phyloP scores from a whole-genome alignment of 1,140 invertebrate genomes.

The Ephestia elutella region DNA sequence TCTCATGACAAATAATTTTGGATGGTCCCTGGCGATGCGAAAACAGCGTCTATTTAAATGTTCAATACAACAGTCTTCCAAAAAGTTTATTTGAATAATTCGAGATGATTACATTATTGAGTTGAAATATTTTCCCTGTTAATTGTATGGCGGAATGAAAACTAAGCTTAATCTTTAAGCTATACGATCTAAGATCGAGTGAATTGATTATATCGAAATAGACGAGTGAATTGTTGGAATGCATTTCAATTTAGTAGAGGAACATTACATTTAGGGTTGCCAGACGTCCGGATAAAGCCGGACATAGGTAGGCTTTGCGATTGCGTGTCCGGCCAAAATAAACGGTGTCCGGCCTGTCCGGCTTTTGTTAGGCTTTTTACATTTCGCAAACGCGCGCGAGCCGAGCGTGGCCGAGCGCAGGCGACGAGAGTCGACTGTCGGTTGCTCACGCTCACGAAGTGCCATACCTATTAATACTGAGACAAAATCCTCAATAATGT shows the following conservation, averaged over 20 bases:
- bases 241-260: constrained; percentile 47
- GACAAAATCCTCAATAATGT: too few species aligned
- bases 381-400: too few species aligned
- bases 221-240: constrained; percentile 11
- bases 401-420: too few species aligned
- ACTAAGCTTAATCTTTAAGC: not conserved
- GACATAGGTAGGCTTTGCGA: too few species aligned
- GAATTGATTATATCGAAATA: constrained; percentile 9
- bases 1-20: not conserved
- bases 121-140: not conserved
- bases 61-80: constrained; percentile 54
- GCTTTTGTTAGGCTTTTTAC: too few species aligned
- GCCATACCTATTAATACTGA: too few species aligned
- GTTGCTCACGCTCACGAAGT: too few species aligned
- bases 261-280: constrained; percentile 30
- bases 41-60: constrained; percentile 8
- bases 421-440: too few species aligned
- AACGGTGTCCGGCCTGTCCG: too few species aligned
- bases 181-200: not conserved
- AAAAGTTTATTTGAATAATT: constrained; percentile 33
- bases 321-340: too few species aligned
- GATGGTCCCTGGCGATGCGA: not conserved
- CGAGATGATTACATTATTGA: constrained; percentile 6
- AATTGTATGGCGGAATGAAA: not conserved
- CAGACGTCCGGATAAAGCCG: too few species aligned